Base-by-base conservation (phyloP, 2,797 vertebrate species). In the Lindbergichthys nudifrons region DNA sequence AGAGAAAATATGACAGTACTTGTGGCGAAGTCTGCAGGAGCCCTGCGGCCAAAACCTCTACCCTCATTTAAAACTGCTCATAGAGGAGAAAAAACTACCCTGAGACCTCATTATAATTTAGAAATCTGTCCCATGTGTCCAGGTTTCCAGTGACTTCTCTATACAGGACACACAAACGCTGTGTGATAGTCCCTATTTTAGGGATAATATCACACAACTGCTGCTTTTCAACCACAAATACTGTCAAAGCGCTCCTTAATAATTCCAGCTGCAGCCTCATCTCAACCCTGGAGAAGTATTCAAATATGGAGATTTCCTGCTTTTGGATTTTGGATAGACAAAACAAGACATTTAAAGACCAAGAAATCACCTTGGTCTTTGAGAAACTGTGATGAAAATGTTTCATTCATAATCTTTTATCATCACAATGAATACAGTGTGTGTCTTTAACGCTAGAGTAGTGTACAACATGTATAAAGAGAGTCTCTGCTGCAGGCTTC, bases 401-500 rank as follows among this genome's bases (percentile, higher is more conserved):
- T 9, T 36, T 36, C 32, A 8, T 36, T 36, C 32, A 36, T 8
- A 32, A 32, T 7, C 30, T 32, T 32, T 32, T 50, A 11, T 21
- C 0, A 5, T 19, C 48, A 50, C 10, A 50, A 12, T 50, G n/a
- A 10, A 26, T 21, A 39, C 30, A 19, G 30, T 30, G 4, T 15
- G 46, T 62, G 15, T 64, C 8, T 26, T 15, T 26, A 2, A 36
- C 4, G 16, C 46, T 14, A n/a, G 80, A 69, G 76, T 45, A 16
- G 68, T 30, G 56, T 51, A 68, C 68, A 70, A 53, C 56, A 15
- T 57, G 65, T 73, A 51, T 41, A 26, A 60, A 43, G 45, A 21
- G 36, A 59, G 46, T 51, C 63, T 70, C 43, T 10, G 57, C 67
- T 58, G 76, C 87, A 82, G 86, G 45, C 60, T 60, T 65, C 60